Evolutionary conservation across 2,888 invertebrate genomes (phyloP).

Genomic region (Bruchidius siliquastri): DNA sequence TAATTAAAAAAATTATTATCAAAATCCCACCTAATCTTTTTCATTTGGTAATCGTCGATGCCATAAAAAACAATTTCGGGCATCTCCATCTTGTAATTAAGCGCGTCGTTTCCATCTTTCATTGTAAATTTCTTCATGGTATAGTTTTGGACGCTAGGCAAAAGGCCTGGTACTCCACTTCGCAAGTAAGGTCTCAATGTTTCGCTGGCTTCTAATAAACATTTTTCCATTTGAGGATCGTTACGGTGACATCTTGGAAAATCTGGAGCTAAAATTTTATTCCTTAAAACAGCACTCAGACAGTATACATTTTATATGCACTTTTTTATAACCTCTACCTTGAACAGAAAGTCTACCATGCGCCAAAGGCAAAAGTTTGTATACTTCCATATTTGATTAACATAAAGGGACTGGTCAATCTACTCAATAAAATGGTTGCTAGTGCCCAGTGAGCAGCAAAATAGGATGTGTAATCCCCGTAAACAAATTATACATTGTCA

Average conservation of each 20-base stretch:
- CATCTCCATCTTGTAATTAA: not conserved
- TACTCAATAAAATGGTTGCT: no score
- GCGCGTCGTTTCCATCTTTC: not conserved
- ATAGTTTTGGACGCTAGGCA: not conserved
- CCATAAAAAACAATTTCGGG: not conserved
- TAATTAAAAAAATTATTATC: no score
- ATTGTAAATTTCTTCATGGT: not conserved
- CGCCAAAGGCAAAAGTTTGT: no score
- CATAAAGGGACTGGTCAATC: no score
- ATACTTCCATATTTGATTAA: no score
- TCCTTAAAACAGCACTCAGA: no score
- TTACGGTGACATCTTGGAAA: not conserved
- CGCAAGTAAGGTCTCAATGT: not conserved
- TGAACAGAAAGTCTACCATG: no score
- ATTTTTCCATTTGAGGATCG: constrained; percentile 1
- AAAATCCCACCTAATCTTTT: not conserved
- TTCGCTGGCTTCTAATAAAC: not conserved
- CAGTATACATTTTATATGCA: no score
- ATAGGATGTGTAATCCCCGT: no score
- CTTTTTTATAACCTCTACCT: no score
- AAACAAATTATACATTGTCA: no score
- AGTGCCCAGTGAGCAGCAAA: no score
- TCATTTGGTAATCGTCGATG: not conserved
- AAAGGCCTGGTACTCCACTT: not conserved
- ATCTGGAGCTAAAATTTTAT: not conserved